Conservation (phyloP, 2,797 vertebrate species). For the Avahi laniger region DNA sequence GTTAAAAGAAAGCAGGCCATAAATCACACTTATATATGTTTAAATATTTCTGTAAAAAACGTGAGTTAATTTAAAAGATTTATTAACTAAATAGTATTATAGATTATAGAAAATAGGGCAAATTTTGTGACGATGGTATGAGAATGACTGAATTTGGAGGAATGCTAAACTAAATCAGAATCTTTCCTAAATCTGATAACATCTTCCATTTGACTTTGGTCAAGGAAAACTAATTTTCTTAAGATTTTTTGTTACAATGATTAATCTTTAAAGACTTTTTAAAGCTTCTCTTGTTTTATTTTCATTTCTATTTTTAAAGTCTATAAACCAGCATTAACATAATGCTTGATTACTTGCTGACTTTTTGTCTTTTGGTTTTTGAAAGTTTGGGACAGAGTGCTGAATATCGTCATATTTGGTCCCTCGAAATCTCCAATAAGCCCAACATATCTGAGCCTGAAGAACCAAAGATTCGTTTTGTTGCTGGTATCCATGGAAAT, state of each 20-base stretch:
- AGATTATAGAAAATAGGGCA: background rate
- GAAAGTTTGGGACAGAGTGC: slow-evolving; percentile 94
- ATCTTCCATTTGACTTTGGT: background rate
- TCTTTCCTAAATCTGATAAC: background rate
- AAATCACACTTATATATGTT: background rate
- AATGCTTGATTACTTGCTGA: slow-evolving; percentile 44
- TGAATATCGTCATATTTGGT: slow-evolving; percentile 93
- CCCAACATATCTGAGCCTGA: slow-evolving; percentile 91
- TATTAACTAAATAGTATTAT: background rate
- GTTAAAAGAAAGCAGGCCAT: slow-evolving; percentile 24
- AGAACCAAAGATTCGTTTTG: slow-evolving; percentile 96
- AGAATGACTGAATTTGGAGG: background rate
- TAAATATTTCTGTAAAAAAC: slow-evolving; percentile 43
- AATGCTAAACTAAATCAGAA: background rate
- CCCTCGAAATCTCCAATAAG: slow-evolving; percentile 97
- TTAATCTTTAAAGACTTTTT: slow-evolving; percentile 6
- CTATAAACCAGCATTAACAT: background rate
- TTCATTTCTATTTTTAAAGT: slow-evolving; percentile 24
- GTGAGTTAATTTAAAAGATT: background rate
- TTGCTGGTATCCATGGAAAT: slow-evolving; percentile 96
- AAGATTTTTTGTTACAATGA: background rate
- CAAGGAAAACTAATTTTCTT: slow-evolving; percentile 21
- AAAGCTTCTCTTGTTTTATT: slow-evolving; percentile 1
- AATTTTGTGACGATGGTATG: background rate
- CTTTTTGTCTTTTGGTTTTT: slow-evolving; percentile 62